A percentile compares a stretch with the other conserved stretches of the same genome.
These are phyloP conservation scores for Lathamus discolor DNA, from an alignment of 2,113 vertebrate species.

Conservation along the genomic window DNA sequence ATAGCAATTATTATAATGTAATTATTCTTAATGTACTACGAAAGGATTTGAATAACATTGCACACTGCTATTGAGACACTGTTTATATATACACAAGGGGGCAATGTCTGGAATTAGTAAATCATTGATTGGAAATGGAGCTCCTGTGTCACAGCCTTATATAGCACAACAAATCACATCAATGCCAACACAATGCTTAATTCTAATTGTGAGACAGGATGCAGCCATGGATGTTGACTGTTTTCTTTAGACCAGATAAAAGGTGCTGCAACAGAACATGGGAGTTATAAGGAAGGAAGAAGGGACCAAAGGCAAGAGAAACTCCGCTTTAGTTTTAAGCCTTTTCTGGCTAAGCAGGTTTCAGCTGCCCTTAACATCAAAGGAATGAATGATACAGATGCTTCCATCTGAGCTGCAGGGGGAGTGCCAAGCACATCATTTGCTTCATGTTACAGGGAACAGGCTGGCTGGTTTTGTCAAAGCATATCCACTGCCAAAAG, in stretches of 20 bases:
- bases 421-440: neutral
- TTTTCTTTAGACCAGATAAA: slow-evolving; percentile 79
- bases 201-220: slow-evolving; percentile 81
- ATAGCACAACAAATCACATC: neutral
- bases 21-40: neutral
- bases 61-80: neutral
- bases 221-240: slow-evolving; percentile 82
- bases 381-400: neutral
- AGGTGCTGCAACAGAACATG: slow-evolving; percentile 54
- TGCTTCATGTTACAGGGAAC: rapidly evolving
- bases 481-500: neutral
- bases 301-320: neutral
- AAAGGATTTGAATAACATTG: neutral
- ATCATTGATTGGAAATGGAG: neutral
- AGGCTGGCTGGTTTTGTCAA: neutral
- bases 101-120: neutral
- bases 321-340: neutral
- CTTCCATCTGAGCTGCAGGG: neutral
- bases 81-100: neutral
- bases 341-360: neutral
- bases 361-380: rapidly evolving
- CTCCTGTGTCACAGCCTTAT: neutral
- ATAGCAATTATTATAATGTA: rapidly evolving
- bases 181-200: neutral
- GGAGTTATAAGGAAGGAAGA: slow-evolving; percentile 31